Evolutionary conservation across 2,888 invertebrate species (phyloP), one percentile per base, ranked within the genome.

Genomic region (Amphipoea oculea): DNA sequence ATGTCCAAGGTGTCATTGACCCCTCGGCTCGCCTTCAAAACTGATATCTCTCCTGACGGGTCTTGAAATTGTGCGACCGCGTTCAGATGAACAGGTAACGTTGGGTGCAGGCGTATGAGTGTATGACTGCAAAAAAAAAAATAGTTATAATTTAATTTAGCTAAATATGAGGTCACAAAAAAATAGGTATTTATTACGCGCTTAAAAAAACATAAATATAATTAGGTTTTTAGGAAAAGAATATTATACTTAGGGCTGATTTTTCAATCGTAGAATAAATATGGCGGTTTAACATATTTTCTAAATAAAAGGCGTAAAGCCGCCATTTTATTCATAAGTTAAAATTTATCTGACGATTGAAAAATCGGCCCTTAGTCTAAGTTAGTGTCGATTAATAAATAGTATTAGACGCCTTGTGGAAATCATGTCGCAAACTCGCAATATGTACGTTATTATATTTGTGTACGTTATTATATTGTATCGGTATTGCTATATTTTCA

Each of bases 1-100:
- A 96, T 66, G 78, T 97, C 96, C 1, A 95, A 86, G 40, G 94
- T 95, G 85, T 96, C 96, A 72, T 96, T 95, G 57, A 92, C 76
- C 0, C 93, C 95, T 48, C 94, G 89, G 75, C 95, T 93, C 23
- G 83, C 88, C 86, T 96, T 96, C 62, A 96, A 76, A 1, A 96
- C 87, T 81, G 96, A 94, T 17, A 96, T 79, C 36, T 88, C 80
- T 45, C 89, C 89, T 5, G 91, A 88, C 9, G 95, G 91, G 62
- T 93, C 92, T 4, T 91, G 82, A 67, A 96, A 93, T 0, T 87
- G 36, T 1, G 85, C 82, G 0, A 94, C 82, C 0, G 89, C 87
- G 73, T 91, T 88, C 45, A 96, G 72, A 67, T 96, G 94, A 5
- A 86, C 82, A 2, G 86, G 85, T n/a, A 89, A 90, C 20, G 84